Evolutionary conservation across 2,113 vertebrate genomes (phyloP).

Genomic region (Tachycineta bicolor): DNA sequence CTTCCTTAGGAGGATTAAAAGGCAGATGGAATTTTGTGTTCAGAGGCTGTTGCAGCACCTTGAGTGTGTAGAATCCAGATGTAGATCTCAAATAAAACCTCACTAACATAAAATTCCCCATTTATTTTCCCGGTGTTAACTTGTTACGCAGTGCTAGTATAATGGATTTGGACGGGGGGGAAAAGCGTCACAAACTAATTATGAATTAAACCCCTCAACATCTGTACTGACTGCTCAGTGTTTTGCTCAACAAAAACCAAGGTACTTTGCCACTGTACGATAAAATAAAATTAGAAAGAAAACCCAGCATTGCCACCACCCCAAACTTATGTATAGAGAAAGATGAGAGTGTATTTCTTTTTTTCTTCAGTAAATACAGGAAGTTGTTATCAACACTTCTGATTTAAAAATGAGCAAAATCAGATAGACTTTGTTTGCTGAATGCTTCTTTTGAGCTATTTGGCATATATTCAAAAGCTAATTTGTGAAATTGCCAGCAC

Average conservation of each 20-base stretch:
- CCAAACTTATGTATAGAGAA: background rate
- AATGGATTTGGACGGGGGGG: accelerated
- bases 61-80: background rate
- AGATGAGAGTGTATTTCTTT: background rate
- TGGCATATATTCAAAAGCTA: background rate
- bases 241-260: background rate
- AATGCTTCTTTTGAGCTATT: background rate
- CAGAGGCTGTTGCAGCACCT: background rate
- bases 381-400: background rate
- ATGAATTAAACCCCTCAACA: background rate
- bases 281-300: background rate
- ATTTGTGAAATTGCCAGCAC: background rate
- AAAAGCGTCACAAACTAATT: background rate
- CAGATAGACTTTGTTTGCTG: background rate
- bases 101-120: background rate
- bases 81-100: background rate
- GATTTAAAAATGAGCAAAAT: background rate
- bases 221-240: background rate
- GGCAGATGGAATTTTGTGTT: background rate
- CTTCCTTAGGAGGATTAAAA: background rate
- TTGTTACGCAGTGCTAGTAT: background rate
- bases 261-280: background rate
- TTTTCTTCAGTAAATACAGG: background rate
- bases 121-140: background rate
- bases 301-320: background rate